Conservation (phyloP, 2,113 vertebrate genomes). For the Protobothrops mucrosquamatus region DNA sequence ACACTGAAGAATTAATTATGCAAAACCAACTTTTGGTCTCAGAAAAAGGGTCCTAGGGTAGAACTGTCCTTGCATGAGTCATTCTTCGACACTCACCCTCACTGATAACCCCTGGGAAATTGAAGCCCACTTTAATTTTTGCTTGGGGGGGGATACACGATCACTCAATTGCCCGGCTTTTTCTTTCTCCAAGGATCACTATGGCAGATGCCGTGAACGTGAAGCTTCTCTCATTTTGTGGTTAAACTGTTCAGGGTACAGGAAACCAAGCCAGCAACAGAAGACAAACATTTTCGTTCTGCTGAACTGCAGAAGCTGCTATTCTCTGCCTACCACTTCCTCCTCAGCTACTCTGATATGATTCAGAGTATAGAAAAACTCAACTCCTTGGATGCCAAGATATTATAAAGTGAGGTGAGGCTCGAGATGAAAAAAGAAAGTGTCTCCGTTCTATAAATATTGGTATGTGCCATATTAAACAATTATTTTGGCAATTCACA, state of each 20-base stretch:
- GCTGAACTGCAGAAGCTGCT: background rate
- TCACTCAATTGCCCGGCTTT: background rate
- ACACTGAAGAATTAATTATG: background rate
- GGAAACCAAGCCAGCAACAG: background rate
- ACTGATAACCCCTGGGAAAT: background rate
- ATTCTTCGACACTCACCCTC: background rate
- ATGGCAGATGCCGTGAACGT: background rate
- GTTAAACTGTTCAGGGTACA: background rate
- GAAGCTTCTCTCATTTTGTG: background rate
- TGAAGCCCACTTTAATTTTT: background rate
- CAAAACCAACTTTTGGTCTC: background rate
- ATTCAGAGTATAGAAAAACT: background rate
- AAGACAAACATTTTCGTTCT: background rate
- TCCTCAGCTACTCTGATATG: background rate
- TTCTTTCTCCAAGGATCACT: too few relatives aligned
- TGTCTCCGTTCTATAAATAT: background rate
- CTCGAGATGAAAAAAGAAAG: background rate
- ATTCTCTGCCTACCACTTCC: background rate
- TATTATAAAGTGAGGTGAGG: background rate
- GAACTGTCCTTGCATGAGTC: background rate
- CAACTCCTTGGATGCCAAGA: background rate
- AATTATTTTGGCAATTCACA: background rate
- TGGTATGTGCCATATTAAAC: background rate
- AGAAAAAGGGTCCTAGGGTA: background rate
- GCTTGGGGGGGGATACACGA: background rate